phyloP scores from a whole-genome alignment of 2,888 invertebrate genomes.

The Drosophila helvetica region DNA sequence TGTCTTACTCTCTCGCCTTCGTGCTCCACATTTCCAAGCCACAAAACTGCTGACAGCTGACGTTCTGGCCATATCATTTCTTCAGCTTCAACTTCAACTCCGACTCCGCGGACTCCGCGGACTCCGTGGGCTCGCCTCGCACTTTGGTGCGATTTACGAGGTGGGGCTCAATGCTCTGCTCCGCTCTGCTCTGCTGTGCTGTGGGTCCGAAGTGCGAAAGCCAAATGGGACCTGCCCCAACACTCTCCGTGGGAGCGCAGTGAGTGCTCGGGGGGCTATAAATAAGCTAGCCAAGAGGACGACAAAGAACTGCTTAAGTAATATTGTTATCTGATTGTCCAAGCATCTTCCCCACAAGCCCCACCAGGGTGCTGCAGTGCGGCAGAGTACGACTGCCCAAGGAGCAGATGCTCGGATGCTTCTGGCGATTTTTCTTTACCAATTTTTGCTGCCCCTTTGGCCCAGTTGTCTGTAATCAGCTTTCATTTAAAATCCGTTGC shows the following conservation, averaged over 20 bases:
- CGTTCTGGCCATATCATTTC: slow-evolving; percentile 66
- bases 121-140: slow-evolving; percentile 28
- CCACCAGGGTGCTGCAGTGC: not conserved
- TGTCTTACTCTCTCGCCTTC: slow-evolving; percentile 4
- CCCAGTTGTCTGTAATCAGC: slow-evolving; percentile 56
- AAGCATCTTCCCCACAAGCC: not conserved
- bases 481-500: slow-evolving; percentile 46
- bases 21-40: slow-evolving; percentile 65
- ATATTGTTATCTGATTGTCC: slow-evolving; percentile 11
- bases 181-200: too few species aligned
- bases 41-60: slow-evolving; percentile 70
- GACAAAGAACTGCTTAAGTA: slow-evolving; percentile 11
- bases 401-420: not conserved
- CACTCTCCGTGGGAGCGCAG: not conserved
- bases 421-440: not conserved
- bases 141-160: slow-evolving; percentile 51
- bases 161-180: not conserved
- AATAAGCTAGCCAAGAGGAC: not conserved
- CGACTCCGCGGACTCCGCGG: slow-evolving; percentile 25
- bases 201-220: slow-evolving; percentile 48
- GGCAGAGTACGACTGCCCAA: slow-evolving; percentile 8
- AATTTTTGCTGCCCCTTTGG: slow-evolving; percentile 9
- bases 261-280: not conserved
- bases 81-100: slow-evolving; percentile 26
- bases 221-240: slow-evolving; percentile 27